phyloP scores from a whole-genome alignment of 1,140 invertebrate species.

The Gryllus bimaculatus region DNA sequence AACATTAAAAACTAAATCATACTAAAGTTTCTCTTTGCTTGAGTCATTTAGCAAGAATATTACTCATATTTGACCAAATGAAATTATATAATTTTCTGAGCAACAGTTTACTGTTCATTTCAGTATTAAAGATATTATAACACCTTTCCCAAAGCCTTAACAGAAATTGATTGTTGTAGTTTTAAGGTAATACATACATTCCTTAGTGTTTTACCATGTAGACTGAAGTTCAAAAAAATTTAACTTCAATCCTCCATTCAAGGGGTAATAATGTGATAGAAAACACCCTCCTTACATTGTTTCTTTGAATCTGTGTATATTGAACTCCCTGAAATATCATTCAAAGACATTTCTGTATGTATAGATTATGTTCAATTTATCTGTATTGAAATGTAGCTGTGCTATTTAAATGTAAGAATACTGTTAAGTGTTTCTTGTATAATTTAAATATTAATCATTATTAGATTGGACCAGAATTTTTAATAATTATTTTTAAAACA shows the following conservation, averaged over 20 bases:
- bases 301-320: not conserved
- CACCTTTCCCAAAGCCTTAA: not conserved
- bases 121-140: no score
- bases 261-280: not conserved
- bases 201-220: not conserved
- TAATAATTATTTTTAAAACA: conserved; percentile 6
- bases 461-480: conserved; percentile 5
- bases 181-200: not conserved
- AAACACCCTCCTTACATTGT: not conserved
- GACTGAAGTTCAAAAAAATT: not conserved
- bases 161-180: not conserved
- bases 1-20: no score
- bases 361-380: conserved; percentile 1
- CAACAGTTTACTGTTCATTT: no score
- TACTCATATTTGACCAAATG: no score
- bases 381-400: not conserved
- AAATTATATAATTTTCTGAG: no score
- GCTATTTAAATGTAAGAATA: not conserved
- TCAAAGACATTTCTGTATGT: not conserved
- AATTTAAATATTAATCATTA: not conserved
- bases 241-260: not conserved
- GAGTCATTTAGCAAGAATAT: no score
- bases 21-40: no score
- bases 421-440: not conserved
- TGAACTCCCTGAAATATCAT: not conserved